Percentiles rank a stretch among this genome's conserved stretches.
These are phyloP conservation scores for Calidris pygmaea DNA, from an alignment of 2,113 vertebrate genomes.

Conservation along the genomic window DNA sequence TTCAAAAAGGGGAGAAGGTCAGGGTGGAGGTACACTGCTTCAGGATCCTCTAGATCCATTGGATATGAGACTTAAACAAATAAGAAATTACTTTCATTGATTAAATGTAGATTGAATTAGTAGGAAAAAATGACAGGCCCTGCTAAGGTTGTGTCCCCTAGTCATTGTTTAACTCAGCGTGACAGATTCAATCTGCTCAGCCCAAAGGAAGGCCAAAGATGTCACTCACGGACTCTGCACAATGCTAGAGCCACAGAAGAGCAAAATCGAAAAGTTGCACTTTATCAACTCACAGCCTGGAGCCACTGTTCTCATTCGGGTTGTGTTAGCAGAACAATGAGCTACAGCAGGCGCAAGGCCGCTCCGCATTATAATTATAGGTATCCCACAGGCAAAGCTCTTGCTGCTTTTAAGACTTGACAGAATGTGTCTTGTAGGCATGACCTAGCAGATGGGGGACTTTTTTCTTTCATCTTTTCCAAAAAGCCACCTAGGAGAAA, in stretches of 20 bases:
- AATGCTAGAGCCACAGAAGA: constrained; percentile 73
- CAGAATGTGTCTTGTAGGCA: constrained; percentile 84
- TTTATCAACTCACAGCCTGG: constrained; percentile 85
- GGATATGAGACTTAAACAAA: constrained; percentile 81
- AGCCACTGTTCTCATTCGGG: constrained; percentile 80
- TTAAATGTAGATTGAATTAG: constrained; percentile 85
- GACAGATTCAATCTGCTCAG: constrained; percentile 90
- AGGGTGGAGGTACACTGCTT: constrained; percentile 65
- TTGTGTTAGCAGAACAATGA: constrained; percentile 82
- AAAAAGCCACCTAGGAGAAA: constrained; percentile 79
- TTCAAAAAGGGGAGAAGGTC: constrained; percentile 61
- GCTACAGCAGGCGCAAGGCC: constrained; percentile 75
- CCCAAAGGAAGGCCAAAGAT: constrained; percentile 77
- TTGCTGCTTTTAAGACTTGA: constrained; percentile 82
- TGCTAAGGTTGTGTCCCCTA: constrained; percentile 76
- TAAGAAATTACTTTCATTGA: constrained; percentile 84
- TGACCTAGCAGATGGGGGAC: constrained; percentile 84
- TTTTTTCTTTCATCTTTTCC: constrained; percentile 79
- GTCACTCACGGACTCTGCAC: constrained; percentile 77
- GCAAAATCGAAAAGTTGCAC: constrained; percentile 86
- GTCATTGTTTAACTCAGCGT: constrained; percentile 85
- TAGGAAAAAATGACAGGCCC: constrained; percentile 72
- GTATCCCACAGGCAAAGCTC: constrained; percentile 84
- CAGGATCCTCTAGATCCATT: constrained; percentile 70
- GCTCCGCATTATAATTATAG: constrained; percentile 81